Evolutionary conservation across 2,888 invertebrate species (phyloP).

Genomic region (Anthophora plumipes): DNA sequence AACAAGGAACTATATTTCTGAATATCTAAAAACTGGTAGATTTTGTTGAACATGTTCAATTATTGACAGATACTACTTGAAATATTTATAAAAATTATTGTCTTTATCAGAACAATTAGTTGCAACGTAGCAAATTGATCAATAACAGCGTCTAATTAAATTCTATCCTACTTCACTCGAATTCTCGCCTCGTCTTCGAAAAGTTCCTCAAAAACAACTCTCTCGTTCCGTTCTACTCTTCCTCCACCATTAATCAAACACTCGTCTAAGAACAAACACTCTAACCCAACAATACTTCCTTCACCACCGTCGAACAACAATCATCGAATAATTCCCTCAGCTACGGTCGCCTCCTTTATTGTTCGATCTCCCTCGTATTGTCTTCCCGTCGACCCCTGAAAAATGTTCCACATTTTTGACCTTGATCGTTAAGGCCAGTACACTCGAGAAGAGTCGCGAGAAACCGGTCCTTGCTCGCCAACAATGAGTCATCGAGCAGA

Average conservation of each 20-base stretch:
- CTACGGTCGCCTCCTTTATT: constrained; percentile 24
- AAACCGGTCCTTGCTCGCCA: constrained; percentile 78
- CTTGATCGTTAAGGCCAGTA: constrained; percentile 49
- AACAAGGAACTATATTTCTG: no score
- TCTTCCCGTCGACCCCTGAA: constrained; percentile 17
- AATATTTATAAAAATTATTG: no score
- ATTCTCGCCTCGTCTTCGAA: background rate
- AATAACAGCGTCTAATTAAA: no score
- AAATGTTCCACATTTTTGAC: constrained; percentile 56
- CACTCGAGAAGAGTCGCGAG: constrained; percentile 49
- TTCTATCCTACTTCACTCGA: background rate
- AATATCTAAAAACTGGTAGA: no score
- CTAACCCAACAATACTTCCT: background rate
- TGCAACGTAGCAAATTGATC: background rate
- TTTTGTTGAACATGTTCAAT: no score
- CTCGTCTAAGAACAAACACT: background rate
- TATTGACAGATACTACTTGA: no score
- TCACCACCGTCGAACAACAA: background rate
- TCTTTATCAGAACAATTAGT: no score
- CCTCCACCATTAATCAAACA: background rate
- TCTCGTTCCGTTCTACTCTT: no score
- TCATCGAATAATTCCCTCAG: constrained; percentile 11
- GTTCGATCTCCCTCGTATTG: background rate
- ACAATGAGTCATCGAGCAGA: constrained; percentile 78
- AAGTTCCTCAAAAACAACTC: no score